These are phyloP conservation scores for Azemiops feae DNA, from an alignment of 2,113 vertebrate species.

Conservation along the genomic window DNA sequence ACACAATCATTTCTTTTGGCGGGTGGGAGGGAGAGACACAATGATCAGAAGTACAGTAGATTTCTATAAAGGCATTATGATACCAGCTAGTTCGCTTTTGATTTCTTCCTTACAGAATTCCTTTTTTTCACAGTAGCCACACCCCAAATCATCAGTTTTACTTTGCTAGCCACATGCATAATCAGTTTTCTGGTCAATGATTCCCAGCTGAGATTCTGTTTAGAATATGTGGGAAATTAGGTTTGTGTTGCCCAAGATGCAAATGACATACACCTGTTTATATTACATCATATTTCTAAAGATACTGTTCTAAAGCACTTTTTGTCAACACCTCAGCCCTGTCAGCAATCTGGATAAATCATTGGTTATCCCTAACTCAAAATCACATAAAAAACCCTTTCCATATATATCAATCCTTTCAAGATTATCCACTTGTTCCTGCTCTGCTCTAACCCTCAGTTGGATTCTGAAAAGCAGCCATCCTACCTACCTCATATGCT, in stretches of 20 bases:
- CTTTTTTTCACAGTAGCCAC: background rate
- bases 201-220: background rate
- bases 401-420: background rate
- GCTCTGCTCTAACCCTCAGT: background rate
- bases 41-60: background rate
- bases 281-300: background rate
- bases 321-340: background rate
- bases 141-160: background rate
- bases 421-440: background rate
- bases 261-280: background rate
- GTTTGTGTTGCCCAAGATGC: background rate
- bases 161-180: background rate
- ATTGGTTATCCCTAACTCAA: background rate
- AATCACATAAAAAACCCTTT: background rate
- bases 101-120: background rate
- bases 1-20: background rate
- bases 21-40: background rate
- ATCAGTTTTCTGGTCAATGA: background rate
- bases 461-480: background rate
- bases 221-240: background rate
- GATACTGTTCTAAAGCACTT: background rate
- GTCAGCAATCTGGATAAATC: background rate
- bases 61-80: background rate
- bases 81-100: background rate
- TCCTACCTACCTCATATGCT: conserved; percentile 36